Base-by-base conservation (phyloP, 1,140 invertebrate species). In the Zaprionus capensis region DNA sequence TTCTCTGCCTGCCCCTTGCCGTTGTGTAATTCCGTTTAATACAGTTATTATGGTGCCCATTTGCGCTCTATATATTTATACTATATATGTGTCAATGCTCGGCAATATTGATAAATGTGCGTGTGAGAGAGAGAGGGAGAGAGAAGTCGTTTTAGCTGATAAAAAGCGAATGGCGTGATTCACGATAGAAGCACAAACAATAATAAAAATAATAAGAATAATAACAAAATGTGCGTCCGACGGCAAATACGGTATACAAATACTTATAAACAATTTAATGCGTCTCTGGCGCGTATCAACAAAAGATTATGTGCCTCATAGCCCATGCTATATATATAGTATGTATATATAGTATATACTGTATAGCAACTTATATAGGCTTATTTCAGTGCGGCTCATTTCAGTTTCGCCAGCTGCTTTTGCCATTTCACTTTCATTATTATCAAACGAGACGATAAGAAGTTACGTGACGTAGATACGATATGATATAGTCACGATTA, bases 151-250 rank as follows among this genome's bases (percentile, higher is more conserved):
- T 71, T 65, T 36, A 56, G 44, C 78, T 86, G 83, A 88, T 88
- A 87, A 88, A 82, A 62, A 63, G 65, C 81, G 82, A 88, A 87
- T 87, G 84, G 84, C 84, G 84, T 87, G 84, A 87, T 87, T 87
- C 84, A 87, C 58, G 68, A 72, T 69, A 78, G 77, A 78, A 61
- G 65, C 71, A 68, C 64, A 64, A 41, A 77, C 36, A 53, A 62
- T 28, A 76, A 51, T 17, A 61, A 46, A 24, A 66, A 57, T 65
- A 38, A 36, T 51, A 62, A 76, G 65, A 72, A 53, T 44, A 68
- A 76, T 51, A 79, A 66, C 65, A 80, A 76, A 58, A 69, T 79
- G 71, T 82, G 69, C 72, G 61, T 57, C 71, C 31, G 22, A 36
- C 61, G 34, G 14, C 71, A 51, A 57, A 69, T 5, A 34, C 17